Conservation (phyloP, 30 jellyfish, hydroid and myxozoan species). For the Catostylus mosaicus region DNA sequence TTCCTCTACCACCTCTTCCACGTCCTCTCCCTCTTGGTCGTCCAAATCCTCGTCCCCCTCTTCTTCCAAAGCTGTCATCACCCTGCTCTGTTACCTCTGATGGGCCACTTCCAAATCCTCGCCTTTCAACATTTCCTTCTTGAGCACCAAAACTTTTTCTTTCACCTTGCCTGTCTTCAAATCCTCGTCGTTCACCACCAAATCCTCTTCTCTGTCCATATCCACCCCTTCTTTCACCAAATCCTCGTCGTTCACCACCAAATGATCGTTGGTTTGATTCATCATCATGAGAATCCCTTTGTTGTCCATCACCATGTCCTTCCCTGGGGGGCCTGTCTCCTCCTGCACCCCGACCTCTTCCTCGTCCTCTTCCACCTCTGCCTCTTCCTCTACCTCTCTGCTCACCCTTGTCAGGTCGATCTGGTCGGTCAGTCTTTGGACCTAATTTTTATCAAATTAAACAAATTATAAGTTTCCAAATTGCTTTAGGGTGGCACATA, state of each 20-base stretch:
- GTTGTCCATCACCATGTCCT: constrained; percentile 59
- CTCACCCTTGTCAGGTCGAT: constrained; percentile 64
- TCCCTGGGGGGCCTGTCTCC: constrained; percentile 85
- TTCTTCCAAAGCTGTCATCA: constrained; percentile 58
- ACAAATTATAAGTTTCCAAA: no score
- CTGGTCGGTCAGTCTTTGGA: constrained; percentile 46
- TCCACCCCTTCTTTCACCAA: constrained; percentile 45
- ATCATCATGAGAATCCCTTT: constrained; percentile 49
- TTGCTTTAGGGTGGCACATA: no score
- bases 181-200: constrained; percentile 72
- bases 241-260: constrained; percentile 66
- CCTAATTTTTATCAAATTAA: constrained; percentile 15
- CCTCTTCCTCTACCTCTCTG: constrained; percentile 75
- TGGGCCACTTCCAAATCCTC: constrained; percentile 61
- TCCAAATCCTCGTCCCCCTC: constrained; percentile 71
- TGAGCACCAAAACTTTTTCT: constrained; percentile 52
- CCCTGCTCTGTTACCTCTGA: constrained; percentile 37
- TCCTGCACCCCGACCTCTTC: constrained; percentile 88
- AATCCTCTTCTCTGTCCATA: constrained; percentile 64
- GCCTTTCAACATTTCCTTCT: constrained; percentile 68
- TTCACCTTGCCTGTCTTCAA: constrained; percentile 72
- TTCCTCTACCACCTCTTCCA: constrained; percentile 87
- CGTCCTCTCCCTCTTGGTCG: constrained; percentile 95
- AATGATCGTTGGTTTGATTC: constrained; percentile 51
- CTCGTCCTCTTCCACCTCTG: constrained; percentile 81